A percentile compares a stretch with the other conserved stretches of the same genome.
Evolutionary conservation across 1,140 invertebrate genomes (phyloP).

Genomic region (Bombus cullumanus): DNA sequence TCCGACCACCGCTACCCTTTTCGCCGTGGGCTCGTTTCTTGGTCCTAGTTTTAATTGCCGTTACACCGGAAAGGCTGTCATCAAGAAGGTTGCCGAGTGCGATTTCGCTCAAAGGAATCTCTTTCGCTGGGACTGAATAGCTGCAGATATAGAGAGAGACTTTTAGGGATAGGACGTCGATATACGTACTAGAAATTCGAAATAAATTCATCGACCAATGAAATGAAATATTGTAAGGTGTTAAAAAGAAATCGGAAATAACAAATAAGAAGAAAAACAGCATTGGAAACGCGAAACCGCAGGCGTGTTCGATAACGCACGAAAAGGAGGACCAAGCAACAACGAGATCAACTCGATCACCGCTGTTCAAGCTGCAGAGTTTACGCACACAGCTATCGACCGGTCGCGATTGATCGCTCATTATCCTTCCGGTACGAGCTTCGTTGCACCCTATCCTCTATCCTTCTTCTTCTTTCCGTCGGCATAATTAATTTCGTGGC

Average conservation of each 20-base stretch:
- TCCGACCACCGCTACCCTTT: background rate
- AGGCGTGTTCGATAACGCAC: background rate
- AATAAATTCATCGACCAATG: no score
- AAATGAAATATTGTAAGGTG: no score
- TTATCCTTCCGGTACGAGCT: background rate
- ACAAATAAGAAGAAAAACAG: no score
- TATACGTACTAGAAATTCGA: no score
- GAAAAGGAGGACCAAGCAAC: no score
- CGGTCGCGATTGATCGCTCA: background rate
- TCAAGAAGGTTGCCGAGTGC: background rate
- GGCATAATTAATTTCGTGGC: slow-evolving; percentile 23
- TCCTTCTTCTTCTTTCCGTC: background rate
- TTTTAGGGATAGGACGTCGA: background rate
- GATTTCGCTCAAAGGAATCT: background rate
- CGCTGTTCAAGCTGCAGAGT: background rate
- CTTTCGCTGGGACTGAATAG: background rate
- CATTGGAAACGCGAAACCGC: no score
- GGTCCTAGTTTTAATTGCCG: slow-evolving; percentile 12
- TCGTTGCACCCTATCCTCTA: background rate
- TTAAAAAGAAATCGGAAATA: no score
- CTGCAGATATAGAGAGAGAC: background rate
- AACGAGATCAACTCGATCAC: background rate
- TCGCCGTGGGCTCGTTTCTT: background rate
- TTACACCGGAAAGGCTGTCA: background rate
- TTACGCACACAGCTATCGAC: background rate